Evolutionary conservation across 2,797 vertebrate species (phyloP).

Genomic region (Poecilia velifera): DNA sequence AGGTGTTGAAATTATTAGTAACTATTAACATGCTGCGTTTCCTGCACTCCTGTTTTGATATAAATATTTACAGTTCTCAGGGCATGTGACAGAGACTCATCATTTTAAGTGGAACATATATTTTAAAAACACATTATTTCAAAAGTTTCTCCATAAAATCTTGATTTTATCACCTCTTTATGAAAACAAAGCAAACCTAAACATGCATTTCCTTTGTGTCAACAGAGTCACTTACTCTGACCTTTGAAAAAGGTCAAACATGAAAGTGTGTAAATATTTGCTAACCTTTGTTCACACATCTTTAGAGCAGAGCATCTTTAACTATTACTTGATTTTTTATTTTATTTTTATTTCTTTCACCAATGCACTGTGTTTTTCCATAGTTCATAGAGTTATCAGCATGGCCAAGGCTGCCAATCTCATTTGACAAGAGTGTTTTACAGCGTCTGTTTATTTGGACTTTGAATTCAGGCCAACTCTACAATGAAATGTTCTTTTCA

Average conservation of each 20-base stretch:
- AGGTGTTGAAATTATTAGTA: background rate
- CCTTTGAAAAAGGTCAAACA: background rate
- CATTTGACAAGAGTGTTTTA: too few species aligned
- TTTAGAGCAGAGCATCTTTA: background rate
- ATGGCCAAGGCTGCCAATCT: too few species aligned
- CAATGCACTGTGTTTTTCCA: too few species aligned
- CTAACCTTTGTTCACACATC: background rate
- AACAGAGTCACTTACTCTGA: background rate
- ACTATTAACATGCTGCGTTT: slow-evolving; percentile 1
- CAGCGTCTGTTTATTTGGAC: too few species aligned
- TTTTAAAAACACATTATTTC: background rate
- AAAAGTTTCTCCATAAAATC: background rate
- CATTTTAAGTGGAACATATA: background rate
- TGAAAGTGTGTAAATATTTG: background rate
- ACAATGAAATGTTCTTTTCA: background rate
- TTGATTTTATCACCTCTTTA: background rate
- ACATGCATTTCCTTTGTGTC: background rate
- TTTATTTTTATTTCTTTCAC: too few species aligned
- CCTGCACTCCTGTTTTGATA: background rate
- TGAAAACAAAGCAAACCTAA: background rate
- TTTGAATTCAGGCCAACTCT: too few species aligned
- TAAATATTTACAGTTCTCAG: background rate
- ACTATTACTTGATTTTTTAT: too few species aligned
- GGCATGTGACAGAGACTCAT: background rate
- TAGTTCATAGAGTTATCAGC: too few species aligned